Evolutionary conservation across 2,888 invertebrate genomes (phyloP).

Genomic region (Tetheella fluctuosa): DNA sequence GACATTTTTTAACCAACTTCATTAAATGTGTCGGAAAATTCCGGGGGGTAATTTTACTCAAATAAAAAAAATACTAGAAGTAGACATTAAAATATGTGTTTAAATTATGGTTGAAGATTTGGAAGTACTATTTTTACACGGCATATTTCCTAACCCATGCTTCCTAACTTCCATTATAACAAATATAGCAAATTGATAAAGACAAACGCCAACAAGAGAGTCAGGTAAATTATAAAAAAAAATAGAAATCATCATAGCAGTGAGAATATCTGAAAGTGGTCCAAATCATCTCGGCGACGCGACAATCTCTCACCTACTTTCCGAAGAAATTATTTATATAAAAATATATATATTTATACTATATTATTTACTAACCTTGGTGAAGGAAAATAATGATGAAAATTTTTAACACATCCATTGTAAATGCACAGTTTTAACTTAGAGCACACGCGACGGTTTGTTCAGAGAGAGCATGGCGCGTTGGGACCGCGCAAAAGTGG

Average conservation of each 20-base stretch:
- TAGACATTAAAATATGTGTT: too few species aligned
- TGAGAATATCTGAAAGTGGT: slow-evolving; percentile 43
- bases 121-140: too few species aligned
- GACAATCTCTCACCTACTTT: slow-evolving; percentile 25
- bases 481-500: slow-evolving; percentile 43
- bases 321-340: slow-evolving; percentile 16
- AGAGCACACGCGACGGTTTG: slow-evolving; percentile 66
- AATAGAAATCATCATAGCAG: slow-evolving; percentile 37
- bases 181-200: slow-evolving; percentile 30
- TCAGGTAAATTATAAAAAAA: slow-evolving; percentile 29
- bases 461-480: slow-evolving; percentile 61
- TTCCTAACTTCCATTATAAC: neutral
- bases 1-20: too few species aligned
- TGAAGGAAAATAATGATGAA: slow-evolving; percentile 52
- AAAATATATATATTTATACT: slow-evolving; percentile 7
- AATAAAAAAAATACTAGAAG: too few species aligned
- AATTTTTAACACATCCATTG: slow-evolving; percentile 68
- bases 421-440: slow-evolving; percentile 53
- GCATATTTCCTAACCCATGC: too few species aligned
- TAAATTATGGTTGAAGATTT: too few species aligned
- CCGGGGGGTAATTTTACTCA: too few species aligned
- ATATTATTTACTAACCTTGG: slow-evolving; percentile 52
- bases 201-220: slow-evolving; percentile 30
- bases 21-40: too few species aligned
- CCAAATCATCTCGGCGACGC: slow-evolving; percentile 25